Evolutionary conservation across 23 tunicate genomes (phyloP), one percentile per base, ranked within the genome.

Genomic region (Diplosoma virens): DNA sequence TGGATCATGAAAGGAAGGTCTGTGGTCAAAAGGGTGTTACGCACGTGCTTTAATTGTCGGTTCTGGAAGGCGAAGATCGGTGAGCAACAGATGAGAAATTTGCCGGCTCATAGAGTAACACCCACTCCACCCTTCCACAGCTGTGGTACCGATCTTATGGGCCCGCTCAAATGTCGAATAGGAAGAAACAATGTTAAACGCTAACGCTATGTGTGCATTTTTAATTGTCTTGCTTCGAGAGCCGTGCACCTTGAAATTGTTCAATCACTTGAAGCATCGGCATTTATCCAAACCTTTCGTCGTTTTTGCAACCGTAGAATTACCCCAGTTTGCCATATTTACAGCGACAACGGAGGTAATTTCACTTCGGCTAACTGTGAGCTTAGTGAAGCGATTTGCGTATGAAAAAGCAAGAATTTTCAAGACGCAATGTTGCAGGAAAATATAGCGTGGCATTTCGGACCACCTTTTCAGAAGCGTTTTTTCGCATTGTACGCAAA

Each of bases 181-280:
- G 83, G 85, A 3, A 67, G 85, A 17, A 71, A 50, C 14, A 28
- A 28, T 1, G 79, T 31, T 3, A 71, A 80, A 80, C 85, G n/a
- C n/a, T n/a, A n/a, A n/a, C n/a, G 85, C 23, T 80, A 71, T 52
- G 80, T 21, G 2, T 71, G 66, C 67, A 31, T 80, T 1, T 71
- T 80, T 71, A 80, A 80, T 2, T 80, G 85, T 32, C 29, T 80
- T 14, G 79, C 79, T 3, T 73, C 85, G 1, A 46, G 85, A 3
- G 85, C 85, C 7, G 80, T 80, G 9, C 79, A 80, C 34, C 50
- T 80, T 17, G 85, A 80, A 32, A 32, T 71, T 16, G 79, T 67
- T 2, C 14, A 71, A 18, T 47, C 67, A 7, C 34, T 80, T 28
- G 85, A 80, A 20, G 73, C 85, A 31, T 18, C 18, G 23, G 30